Percentiles rank a stretch among this genome's conserved stretches.
phyloP scores from a whole-genome alignment of 1,140 invertebrate species.

The Eupristina koningsbergeri region DNA sequence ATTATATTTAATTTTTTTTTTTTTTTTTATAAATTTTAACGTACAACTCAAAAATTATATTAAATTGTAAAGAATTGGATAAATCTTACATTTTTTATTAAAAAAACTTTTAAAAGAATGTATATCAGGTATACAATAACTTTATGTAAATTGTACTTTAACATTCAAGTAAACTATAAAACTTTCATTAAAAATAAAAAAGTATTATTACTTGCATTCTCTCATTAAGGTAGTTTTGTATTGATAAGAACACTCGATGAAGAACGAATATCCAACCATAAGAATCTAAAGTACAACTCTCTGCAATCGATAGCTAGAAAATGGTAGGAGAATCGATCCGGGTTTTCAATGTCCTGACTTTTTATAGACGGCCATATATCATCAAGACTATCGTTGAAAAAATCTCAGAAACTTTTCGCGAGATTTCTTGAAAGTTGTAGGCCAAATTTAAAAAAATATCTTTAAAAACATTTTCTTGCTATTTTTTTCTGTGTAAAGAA shows the following conservation, averaged over 20 bases:
- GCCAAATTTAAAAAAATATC: conserved; percentile 56
- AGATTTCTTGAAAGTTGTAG: conserved; percentile 55
- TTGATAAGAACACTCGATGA: conserved; percentile 16
- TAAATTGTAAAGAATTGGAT: no score
- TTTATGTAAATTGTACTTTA: no score
- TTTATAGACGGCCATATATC: conserved; percentile 71
- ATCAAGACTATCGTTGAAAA: conserved; percentile 66
- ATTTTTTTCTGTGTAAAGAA: no score
- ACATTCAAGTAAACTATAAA: no score
- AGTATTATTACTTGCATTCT: not conserved
- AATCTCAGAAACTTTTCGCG: conserved; percentile 64
- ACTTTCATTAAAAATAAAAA: not conserved
- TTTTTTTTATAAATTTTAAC: no score
- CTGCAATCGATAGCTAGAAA: conserved; percentile 55
- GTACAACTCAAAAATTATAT: no score
- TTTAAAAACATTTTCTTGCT: conserved; percentile 50
- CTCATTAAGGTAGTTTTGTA: not conserved
- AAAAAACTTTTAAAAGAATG: no score
- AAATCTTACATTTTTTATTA: no score
- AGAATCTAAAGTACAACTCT: conserved; percentile 49
- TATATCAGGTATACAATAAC: no score
- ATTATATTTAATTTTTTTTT: no score
- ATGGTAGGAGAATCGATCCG: conserved; percentile 63
- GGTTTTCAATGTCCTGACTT: conserved; percentile 67
- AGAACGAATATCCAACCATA: conserved; percentile 27